Evolutionary conservation across 2,888 invertebrate genomes (phyloP), one percentile per base, ranked within the genome.

Genomic region (Dorcus hopei): DNA sequence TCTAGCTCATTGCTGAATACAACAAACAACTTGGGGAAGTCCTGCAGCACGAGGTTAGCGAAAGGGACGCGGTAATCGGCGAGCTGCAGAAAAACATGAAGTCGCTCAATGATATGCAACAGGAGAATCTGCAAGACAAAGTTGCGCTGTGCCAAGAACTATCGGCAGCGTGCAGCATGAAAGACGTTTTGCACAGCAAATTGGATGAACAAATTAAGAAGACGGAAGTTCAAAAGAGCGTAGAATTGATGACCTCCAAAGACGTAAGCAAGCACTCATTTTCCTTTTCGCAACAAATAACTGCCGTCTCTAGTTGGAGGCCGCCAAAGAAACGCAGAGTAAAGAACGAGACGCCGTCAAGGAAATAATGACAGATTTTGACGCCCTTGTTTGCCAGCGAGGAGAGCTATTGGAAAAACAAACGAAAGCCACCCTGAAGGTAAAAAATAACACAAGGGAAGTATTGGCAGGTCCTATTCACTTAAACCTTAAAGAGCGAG

Each of bases 11-110:
- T 49, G 77, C 72, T 3, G 76, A 77, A 61, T 77, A 72, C 68
- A 79, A 76, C 60, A 75, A 75, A 62, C 68, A 75, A 63, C 42
- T 77, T 26, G 75, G 75, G 7, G 73, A 75, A 51, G 72, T 74
- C 59, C 61, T 77, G 7, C 74, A 76, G 65, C 55, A 60, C 11
- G 76, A 75, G 64, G 69, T 77, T 1, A 62, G 68, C 23, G 72
- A 73, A 59, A 70, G 69, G 53, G 75, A 78, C 42, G 66, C 64
- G 16, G 67, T 69, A 40, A 78, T 77, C 26, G 54, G 58, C 4
- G 67, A 75, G 49, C 62, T 77, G n/a, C 68, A 72, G 61, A 62
- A 54, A 6, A 75, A 67, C 58, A 63, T 78, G 9, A 70, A 74
- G 50, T 67, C 73, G 62, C 58, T 78, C 43, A 74, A 72, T 56